These are phyloP conservation scores for Halictus ligatus DNA, from an alignment of 2,888 invertebrate genomes.

Conservation along the genomic window DNA sequence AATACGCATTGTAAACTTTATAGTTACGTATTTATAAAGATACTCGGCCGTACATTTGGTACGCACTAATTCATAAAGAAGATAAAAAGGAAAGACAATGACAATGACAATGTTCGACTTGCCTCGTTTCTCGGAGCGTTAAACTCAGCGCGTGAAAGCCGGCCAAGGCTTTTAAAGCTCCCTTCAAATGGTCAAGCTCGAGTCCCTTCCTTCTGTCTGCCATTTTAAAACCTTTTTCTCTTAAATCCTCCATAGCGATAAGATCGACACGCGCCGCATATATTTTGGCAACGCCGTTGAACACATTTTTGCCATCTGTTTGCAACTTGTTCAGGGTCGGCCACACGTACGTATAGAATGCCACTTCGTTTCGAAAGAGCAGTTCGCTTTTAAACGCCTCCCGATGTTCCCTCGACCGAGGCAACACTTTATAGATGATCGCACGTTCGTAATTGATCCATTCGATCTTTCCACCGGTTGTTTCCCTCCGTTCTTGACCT, in stretches of 20 bases:
- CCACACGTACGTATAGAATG: constrained; percentile 90
- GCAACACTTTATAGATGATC: constrained; percentile 90
- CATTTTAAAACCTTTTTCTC: constrained; percentile 83
- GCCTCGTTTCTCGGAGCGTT: constrained; percentile 82
- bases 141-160: constrained; percentile 85
- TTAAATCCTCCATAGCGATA: constrained; percentile 85
- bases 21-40: not conserved
- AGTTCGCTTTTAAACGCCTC: constrained; percentile 90
- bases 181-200: constrained; percentile 80
- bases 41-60: not conserved
- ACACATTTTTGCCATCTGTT: constrained; percentile 70
- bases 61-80: not conserved
- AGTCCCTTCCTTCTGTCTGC: constrained; percentile 83
- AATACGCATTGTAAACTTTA: constrained; percentile 6
- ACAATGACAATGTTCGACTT: constrained; percentile 42
- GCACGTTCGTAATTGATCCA: constrained; percentile 88
- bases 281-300: constrained; percentile 80
- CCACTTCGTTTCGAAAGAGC: constrained; percentile 89
- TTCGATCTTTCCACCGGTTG: constrained; percentile 75
- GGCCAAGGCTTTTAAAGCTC: constrained; percentile 83
- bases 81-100: not conserved
- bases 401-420: constrained; percentile 87
- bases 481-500: constrained; percentile 84
- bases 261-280: constrained; percentile 83
- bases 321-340: constrained; percentile 88